Base-by-base conservation (phyloP, 2,113 vertebrate genomes). In the Marcusenius ussheri region DNA sequence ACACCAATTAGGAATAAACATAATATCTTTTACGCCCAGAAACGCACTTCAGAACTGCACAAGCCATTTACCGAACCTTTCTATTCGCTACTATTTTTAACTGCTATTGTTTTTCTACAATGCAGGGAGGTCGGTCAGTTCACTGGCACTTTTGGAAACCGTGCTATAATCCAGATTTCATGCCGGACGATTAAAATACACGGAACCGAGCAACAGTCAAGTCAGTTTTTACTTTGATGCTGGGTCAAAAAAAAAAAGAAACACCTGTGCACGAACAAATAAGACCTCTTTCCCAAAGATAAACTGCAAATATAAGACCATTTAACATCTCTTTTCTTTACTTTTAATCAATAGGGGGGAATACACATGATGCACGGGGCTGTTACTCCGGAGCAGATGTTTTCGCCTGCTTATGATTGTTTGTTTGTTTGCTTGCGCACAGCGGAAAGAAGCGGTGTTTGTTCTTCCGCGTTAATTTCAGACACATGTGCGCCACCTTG, bases 391-490 rank as follows among this genome's bases (percentile, higher is more conserved):
- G 5, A 89, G 50, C 50, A 42, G 27, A 84, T 66, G 89, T 77
- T 56, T 89, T 35, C 7, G 46, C 53, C 15, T 45, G 74, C 74
- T 39, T 80, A 42, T 39, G 50, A 45, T 62, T 89, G 51, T 85
- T 83, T 89, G 50, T 58, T 83, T 83, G 47, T n/a, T 89, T 84
- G 51, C 53, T 83, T 90, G 39, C 45, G 53, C 35, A 66, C 53
- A 42, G 45, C 53, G 53, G 24, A 90, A 90, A 56, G 51, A 85
- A 84, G 56, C 80, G 39, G 77, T 89, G 56, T 87, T 85, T 85
- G 80, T 66, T 90, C 80, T 86, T 66, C 24, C 53, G 45, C 46
- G 46, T 86, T 90, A 87, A 90, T 87, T 84, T 83, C 53, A 17
- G 49, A 62, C 89, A 90, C 45, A 83, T 85, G 80, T 90, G 51